Base-by-base conservation (phyloP, 2,888 invertebrate species). In the Xylocampa areola region DNA sequence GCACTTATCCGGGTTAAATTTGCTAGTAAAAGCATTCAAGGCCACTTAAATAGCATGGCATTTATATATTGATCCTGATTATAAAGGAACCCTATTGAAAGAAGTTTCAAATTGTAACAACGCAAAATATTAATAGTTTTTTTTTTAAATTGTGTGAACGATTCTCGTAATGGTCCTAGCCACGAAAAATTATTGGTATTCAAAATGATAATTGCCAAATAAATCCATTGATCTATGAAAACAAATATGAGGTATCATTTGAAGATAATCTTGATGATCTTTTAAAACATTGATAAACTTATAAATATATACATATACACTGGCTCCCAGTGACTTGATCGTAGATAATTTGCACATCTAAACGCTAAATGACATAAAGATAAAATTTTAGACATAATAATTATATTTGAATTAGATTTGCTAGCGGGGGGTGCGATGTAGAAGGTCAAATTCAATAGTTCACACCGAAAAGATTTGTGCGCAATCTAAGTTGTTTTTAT, bases 1-100 rank as follows among this genome's bases (percentile, higher is more conserved):
- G 14, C 10, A 43, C 17, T 37, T 16, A 51, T 66, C 71, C 68
- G 71, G 60, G 60, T 85, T 82, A 81, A 82, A 82, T 81, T 84
- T 73, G 60, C 67, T 74, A 51, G 70, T 73, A 74, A 79, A 77
- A 80, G 76, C 69, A 75, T 61, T 62, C 50, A 79, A 71, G 69
- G 82, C 77, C 78, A 69, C 53, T 60, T 47, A 76, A 79, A 78
- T 81, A 82, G 71, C 76, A 68, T 60, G 72, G 65, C 78, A 77
- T 77, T 80, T 74, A 68, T 57, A 54, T 74, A 68, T 65, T 68
- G 62, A 61, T 75, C 64, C 59, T 62, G 53, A 54, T 66, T 40
- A 23, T 37, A 62, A 40, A 65, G 43, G 44, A 53, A 53, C 27
- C 17, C 33, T 53, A 25, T 37, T 58, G 48, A 51, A 61, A 48